Evolutionary conservation across 2,888 invertebrate species (phyloP).

Genomic region (Drosophila recens): DNA sequence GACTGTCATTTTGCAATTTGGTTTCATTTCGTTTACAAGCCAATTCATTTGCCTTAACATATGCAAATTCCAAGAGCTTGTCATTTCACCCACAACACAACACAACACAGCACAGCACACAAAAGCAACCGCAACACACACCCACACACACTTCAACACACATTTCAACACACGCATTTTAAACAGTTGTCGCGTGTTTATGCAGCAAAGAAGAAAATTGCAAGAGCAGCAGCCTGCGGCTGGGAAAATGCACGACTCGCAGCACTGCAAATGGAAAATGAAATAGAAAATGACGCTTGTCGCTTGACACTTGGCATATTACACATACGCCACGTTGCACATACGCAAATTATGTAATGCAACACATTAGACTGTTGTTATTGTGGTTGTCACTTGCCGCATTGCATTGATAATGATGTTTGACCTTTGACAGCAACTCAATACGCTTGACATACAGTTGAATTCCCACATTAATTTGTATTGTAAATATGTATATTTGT

Average conservation of each 20-base stretch:
- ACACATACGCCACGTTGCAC: slow-evolving; percentile 74
- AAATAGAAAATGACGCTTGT: neutral
- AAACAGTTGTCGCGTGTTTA: slow-evolving; percentile 59
- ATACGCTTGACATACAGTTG: neutral
- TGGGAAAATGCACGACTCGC: slow-evolving; percentile 55
- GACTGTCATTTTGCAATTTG: slow-evolving; percentile 67
- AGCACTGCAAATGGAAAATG: slow-evolving; percentile 1
- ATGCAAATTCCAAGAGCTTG: slow-evolving; percentile 73
- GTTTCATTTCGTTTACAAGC: slow-evolving; percentile 63
- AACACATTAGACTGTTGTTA: slow-evolving; percentile 43
- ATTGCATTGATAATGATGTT: slow-evolving; percentile 34
- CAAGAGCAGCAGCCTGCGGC: slow-evolving; percentile 60
- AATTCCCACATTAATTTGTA: slow-evolving; percentile 6
- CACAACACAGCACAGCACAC: too few species aligned
- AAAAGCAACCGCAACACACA: slow-evolving; percentile 16
- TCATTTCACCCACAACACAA: slow-evolving; percentile 22
- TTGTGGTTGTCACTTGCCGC: neutral
- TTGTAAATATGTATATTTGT: slow-evolving; percentile 5
- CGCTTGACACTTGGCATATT: slow-evolving; percentile 58
- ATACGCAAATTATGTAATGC: slow-evolving; percentile 60
- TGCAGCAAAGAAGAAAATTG: slow-evolving; percentile 73
- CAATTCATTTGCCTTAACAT: slow-evolving; percentile 77
- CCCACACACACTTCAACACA: slow-evolving; percentile 15
- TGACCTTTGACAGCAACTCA: slow-evolving; percentile 37
- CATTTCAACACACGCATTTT: slow-evolving; percentile 8